These are phyloP conservation scores for Siphonodentalium dalli DNA, from an alignment of 2,888 invertebrate species.

Conservation along the genomic window DNA sequence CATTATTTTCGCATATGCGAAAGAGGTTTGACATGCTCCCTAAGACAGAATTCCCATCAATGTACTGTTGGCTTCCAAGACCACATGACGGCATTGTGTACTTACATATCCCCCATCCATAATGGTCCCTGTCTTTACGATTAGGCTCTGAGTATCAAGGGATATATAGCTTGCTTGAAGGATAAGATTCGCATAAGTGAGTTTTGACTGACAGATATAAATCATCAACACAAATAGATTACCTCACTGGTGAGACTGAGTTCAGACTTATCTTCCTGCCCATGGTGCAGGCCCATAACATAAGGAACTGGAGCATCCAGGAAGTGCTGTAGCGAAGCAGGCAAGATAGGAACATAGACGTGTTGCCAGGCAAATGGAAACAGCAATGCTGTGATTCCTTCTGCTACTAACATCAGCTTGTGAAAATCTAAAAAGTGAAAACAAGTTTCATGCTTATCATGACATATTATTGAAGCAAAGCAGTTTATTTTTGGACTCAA, in stretches of 20 bases:
- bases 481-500: not conserved
- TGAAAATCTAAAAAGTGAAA: slow-evolving; percentile 78
- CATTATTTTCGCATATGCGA: no score
- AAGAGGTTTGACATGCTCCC: no score
- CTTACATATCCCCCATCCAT: no score
- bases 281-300: slow-evolving; percentile 85
- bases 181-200: no score
- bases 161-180: no score
- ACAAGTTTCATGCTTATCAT: not conserved
- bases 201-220: no score
- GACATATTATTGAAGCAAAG: not conserved
- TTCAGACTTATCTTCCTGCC: slow-evolving; percentile 44
- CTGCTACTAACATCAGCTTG: slow-evolving; percentile 94
- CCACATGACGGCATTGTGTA: no score
- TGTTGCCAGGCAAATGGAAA: slow-evolving; percentile 98
- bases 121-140: no score
- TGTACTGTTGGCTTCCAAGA: no score
- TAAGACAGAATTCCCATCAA: no score
- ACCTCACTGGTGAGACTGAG: slow-evolving; percentile 57
- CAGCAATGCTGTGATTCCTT: slow-evolving; percentile 86
- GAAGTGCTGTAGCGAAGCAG: slow-evolving; percentile 81
- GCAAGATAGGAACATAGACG: slow-evolving; percentile 97
- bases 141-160: no score
- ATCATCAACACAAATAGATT: no score
- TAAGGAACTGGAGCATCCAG: slow-evolving; percentile 99